Conservation (phyloP, 2,888 invertebrate species). For the Amiota communis region DNA sequence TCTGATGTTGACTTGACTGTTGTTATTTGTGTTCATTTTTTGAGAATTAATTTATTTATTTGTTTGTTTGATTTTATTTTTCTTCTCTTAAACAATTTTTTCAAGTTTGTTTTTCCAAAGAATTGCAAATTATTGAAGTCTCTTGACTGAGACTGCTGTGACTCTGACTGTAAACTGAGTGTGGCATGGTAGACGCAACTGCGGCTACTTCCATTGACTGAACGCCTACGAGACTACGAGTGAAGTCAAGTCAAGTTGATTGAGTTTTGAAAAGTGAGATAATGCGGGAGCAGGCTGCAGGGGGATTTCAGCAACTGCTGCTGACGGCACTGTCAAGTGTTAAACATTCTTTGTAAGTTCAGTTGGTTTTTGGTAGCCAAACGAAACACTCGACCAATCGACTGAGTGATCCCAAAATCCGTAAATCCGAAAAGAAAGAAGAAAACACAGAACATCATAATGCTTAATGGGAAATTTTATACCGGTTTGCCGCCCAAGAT, state of each 20-base stretch:
- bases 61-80: slow-evolving; percentile 29
- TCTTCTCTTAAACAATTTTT: slow-evolving; percentile 9
- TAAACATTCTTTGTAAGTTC: slow-evolving; percentile 21
- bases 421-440: no score
- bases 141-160: background rate
- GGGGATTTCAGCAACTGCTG: slow-evolving; percentile 8
- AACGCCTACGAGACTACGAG: slow-evolving; percentile 52
- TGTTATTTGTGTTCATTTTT: background rate
- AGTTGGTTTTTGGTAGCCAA: slow-evolving; percentile 36
- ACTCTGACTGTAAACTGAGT: slow-evolving; percentile 1
- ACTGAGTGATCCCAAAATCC: background rate
- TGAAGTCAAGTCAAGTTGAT: background rate
- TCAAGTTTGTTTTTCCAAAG: slow-evolving; percentile 55
- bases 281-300: slow-evolving; percentile 1
- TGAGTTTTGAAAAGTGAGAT: no score
- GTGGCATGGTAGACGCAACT: slow-evolving; percentile 39
- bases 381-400: slow-evolving; percentile 33
- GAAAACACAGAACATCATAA: slow-evolving; percentile 40
- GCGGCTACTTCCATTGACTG: slow-evolving; percentile 40
- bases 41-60: background rate
- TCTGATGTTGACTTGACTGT: slow-evolving; percentile 10
- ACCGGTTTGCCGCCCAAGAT: slow-evolving; percentile 71
- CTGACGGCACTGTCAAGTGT: background rate
- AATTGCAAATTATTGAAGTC: slow-evolving; percentile 62
- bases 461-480: slow-evolving; percentile 73